A percentile compares a stretch with the other conserved stretches of the same genome.
These are phyloP conservation scores for Anguilla japonica DNA, from an alignment of 2,113 vertebrate species.

Conservation along the genomic window DNA sequence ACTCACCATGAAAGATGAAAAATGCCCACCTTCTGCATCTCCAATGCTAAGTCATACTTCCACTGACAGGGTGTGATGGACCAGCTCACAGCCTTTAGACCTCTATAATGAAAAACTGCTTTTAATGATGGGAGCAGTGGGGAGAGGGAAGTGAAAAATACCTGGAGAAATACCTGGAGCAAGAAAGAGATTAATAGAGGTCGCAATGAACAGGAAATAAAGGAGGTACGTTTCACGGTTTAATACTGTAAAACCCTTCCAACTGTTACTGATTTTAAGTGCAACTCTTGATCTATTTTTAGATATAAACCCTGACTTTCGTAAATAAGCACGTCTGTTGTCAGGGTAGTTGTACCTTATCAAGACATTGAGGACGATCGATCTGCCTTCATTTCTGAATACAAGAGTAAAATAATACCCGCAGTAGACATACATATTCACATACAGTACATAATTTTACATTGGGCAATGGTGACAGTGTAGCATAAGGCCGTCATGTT, in stretches of 20 bases:
- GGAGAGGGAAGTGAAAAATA: background rate
- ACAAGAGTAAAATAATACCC: background rate
- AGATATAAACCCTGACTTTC: too few relatives aligned
- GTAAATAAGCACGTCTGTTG: background rate
- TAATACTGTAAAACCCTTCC: background rate
- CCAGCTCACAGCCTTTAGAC: background rate
- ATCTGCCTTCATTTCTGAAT: background rate
- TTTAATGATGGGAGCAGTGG: background rate
- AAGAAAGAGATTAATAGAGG: background rate
- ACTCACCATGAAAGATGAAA: background rate
- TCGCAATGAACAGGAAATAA: background rate
- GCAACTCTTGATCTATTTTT: background rate
- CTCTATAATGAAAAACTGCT: background rate
- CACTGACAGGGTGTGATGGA: background rate
- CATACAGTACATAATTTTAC: background rate
- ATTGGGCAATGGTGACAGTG: background rate
- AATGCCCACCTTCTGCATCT: background rate
- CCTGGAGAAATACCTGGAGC: background rate
- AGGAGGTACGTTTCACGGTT: background rate
- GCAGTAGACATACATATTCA: background rate
- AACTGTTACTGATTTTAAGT: background rate
- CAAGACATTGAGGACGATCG: background rate
- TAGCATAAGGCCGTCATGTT: background rate
- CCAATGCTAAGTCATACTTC: slow-evolving; percentile 6
- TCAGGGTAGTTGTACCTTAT: background rate